Base-by-base conservation (phyloP, 2,113 vertebrate species). In the Osmerus mordax region DNA sequence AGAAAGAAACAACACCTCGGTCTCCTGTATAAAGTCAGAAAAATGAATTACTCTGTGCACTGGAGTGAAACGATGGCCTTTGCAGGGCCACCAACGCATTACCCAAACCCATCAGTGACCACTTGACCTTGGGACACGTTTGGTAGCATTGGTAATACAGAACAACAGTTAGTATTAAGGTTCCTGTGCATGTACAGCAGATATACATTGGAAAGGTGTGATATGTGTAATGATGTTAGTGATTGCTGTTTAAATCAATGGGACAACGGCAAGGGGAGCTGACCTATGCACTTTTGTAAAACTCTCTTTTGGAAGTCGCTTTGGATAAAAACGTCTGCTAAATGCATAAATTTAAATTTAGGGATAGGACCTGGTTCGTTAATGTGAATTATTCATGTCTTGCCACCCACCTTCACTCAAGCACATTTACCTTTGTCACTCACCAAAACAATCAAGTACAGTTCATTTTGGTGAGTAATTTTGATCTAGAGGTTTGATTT, bases 11-110 rank as follows among this genome's bases (percentile, higher is more conserved):
- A 64, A 23, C 65, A 61, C 12, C 53, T 52, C 53, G 14, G 3
- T 52, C 23, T 47, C 53, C 64, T 29, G 11, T 52, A 18, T 18
- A 68, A 53, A 75, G 19, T 58, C 51, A 70, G n/a, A 65, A 70
- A 85, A 86, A 84, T 72, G 67, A 87, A 88, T 88, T 76, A 85
- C 61, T 74, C 3, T 74, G 68, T 74, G 80, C 86, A 80, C 67
- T 70, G 73, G 83, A 84, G 68, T 79, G 76, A 72, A 90, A 86
- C 85, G 70, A 53, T 84, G 84, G 82, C 84, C 85, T 90, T 88
- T 88, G 69, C 65, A 12, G 52, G 70, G 66, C 13, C 75, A 67
- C 71, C 21, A 61, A 76, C 69, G 75, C 78, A 74, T 77, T 79
- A 75, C 32, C 62, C 47, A 60, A 67, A 64, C 76, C 65, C 62